Percentiles rank a stretch among this genome's conserved stretches.
Evolutionary conservation across 2,888 invertebrate genomes (phyloP).

Genomic region (Atrina japonica): DNA sequence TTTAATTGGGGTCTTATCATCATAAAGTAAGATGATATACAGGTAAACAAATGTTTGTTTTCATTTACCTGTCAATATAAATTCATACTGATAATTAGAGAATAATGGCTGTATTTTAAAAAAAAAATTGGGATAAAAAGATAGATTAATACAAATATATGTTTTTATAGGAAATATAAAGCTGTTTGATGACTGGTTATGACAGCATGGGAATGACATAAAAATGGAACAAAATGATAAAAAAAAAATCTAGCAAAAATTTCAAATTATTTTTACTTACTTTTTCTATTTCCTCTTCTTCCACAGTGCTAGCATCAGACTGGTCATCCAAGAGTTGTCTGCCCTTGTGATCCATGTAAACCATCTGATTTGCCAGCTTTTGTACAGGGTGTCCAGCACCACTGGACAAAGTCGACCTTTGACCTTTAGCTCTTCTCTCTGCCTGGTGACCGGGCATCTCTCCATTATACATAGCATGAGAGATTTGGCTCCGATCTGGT

Average conservation of each 20-base stretch:
- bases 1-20: no score
- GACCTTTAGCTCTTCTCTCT: slow-evolving; percentile 41
- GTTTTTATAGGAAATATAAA: no score
- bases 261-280: slow-evolving; percentile 27
- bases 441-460: slow-evolving; percentile 37
- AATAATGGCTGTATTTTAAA: no score
- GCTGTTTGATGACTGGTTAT: no score
- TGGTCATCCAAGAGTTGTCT: slow-evolving; percentile 38
- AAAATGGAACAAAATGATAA: neutral
- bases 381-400: slow-evolving; percentile 39
- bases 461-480: slow-evolving; percentile 17
- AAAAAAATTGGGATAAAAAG: no score
- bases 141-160: no score
- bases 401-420: slow-evolving; percentile 40
- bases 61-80: no score
- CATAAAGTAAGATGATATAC: no score
- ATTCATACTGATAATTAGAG: no score
- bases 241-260: neutral
- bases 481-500: slow-evolving; percentile 24
- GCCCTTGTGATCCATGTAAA: slow-evolving; percentile 41
- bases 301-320: slow-evolving; percentile 41
- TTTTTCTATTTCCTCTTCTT: slow-evolving; percentile 46
- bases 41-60: no score
- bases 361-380: slow-evolving; percentile 33
- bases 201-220: no score